These are phyloP conservation scores for Lepeophtheirus nordmannii DNA, from an alignment of 2,888 invertebrate genomes.

Conservation along the genomic window DNA sequence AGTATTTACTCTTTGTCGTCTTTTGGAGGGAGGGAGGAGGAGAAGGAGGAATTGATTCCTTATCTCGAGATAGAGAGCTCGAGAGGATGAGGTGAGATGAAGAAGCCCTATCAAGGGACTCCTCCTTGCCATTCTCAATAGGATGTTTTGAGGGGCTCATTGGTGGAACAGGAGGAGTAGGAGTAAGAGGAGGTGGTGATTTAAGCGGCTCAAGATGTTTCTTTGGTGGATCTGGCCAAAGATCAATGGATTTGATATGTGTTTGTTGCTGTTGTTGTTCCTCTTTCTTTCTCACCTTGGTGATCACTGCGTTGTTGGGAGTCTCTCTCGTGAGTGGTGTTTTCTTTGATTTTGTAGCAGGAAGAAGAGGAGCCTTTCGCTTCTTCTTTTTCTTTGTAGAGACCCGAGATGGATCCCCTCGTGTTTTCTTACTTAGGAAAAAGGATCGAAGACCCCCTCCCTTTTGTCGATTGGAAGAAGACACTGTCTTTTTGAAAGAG, in stretches of 20 bases:
- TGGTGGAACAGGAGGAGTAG: not conserved
- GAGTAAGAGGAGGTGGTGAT: constrained; percentile 1
- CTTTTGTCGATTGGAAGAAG: not conserved
- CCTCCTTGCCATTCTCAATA: not conserved
- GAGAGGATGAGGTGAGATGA: not conserved
- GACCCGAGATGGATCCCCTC: not conserved
- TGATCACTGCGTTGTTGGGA: no score
- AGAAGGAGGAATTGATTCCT: no score
- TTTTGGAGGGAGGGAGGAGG: not conserved
- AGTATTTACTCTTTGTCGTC: not conserved
- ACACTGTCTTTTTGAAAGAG: not conserved
- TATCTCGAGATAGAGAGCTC: not conserved
- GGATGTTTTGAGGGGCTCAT: no score
- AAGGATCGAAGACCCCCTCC: not conserved
- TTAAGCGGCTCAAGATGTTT: not conserved
- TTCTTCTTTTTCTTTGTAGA: not conserved
- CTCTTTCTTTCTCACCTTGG: not conserved
- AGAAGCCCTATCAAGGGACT: not conserved
- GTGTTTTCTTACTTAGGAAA: not conserved
- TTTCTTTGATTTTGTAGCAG: not conserved
- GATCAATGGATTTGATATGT: not conserved
- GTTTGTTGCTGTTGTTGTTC: not conserved
- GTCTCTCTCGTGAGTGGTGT: not conserved
- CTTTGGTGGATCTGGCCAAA: constrained; percentile 1
- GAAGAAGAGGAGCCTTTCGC: not conserved